These are phyloP conservation scores for Aldrovandia affinis DNA, from an alignment of 2,797 vertebrate species.

Conservation along the genomic window DNA sequence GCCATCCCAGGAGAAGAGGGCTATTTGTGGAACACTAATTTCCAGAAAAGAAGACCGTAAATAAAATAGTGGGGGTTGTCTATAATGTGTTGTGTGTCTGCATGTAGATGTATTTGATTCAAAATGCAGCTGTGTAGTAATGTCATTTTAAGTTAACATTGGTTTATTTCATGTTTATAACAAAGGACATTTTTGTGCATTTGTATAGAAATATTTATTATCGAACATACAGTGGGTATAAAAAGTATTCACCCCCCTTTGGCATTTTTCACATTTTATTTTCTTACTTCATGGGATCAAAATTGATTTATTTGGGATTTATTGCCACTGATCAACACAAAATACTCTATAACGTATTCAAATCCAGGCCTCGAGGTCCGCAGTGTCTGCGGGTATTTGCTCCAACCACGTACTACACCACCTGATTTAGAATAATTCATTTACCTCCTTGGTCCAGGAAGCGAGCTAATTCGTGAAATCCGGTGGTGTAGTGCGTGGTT, in stretches of 20 bases:
- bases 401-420: neutral
- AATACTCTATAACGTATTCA: no score
- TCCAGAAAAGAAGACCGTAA: neutral
- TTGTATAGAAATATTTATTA: neutral
- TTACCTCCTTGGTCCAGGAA: no score
- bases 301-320: no score
- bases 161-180: neutral
- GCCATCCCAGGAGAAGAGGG: constrained; percentile 1
- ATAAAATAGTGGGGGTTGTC: neutral
- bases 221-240: no score
- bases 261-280: no score
- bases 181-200: neutral
- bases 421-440: no score
- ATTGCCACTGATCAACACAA: no score
- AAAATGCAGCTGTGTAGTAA: neutral
- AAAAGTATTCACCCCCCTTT: no score
- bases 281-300: no score
- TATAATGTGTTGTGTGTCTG: neutral
- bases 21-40: neutral
- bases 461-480: no score
- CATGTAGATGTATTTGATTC: neutral
- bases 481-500: no score
- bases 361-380: no score
- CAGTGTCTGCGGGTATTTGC: neutral
- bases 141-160: neutral